These are phyloP conservation scores for Scomber japonicus DNA, from an alignment of 2,113 vertebrate genomes.

Conservation along the genomic window DNA sequence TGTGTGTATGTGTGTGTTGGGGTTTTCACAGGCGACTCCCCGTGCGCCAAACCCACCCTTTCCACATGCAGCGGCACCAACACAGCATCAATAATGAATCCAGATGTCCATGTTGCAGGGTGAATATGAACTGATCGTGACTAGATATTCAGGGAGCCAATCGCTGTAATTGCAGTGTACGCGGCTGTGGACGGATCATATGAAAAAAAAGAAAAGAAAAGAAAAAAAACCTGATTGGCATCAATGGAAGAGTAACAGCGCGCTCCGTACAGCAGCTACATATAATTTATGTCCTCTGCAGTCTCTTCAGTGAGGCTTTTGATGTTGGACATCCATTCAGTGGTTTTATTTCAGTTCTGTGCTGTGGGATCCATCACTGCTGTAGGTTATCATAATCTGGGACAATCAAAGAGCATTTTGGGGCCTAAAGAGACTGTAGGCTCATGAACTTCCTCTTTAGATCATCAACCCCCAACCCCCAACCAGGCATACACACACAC, in stretches of 20 bases:
- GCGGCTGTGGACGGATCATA: slow-evolving; percentile 3
- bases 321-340: slow-evolving; percentile 21
- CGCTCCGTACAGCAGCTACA: slow-evolving; percentile 55
- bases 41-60: slow-evolving; percentile 77
- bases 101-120: slow-evolving; percentile 64
- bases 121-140: slow-evolving; percentile 39
- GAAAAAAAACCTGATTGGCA: slow-evolving; percentile 38
- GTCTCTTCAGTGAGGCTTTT: slow-evolving; percentile 56
- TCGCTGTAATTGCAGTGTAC: background rate
- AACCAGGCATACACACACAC: slow-evolving; percentile 25
- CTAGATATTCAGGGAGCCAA: slow-evolving; percentile 2
- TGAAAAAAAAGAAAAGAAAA: background rate
- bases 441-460: slow-evolving; percentile 40
- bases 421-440: slow-evolving; percentile 45
- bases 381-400: slow-evolving; percentile 45
- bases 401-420: slow-evolving; percentile 50
- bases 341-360: slow-evolving; percentile 16
- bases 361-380: slow-evolving; percentile 15
- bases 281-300: slow-evolving; percentile 83
- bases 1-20: slow-evolving; percentile 14
- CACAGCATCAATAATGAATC: slow-evolving; percentile 76
- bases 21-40: slow-evolving; percentile 64
- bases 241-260: slow-evolving; percentile 48
- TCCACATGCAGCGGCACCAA: slow-evolving; percentile 72
- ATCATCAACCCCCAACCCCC: slow-evolving; percentile 17